phyloP scores from a whole-genome alignment of 2,797 vertebrate species.

The Sparidentex hasta region DNA sequence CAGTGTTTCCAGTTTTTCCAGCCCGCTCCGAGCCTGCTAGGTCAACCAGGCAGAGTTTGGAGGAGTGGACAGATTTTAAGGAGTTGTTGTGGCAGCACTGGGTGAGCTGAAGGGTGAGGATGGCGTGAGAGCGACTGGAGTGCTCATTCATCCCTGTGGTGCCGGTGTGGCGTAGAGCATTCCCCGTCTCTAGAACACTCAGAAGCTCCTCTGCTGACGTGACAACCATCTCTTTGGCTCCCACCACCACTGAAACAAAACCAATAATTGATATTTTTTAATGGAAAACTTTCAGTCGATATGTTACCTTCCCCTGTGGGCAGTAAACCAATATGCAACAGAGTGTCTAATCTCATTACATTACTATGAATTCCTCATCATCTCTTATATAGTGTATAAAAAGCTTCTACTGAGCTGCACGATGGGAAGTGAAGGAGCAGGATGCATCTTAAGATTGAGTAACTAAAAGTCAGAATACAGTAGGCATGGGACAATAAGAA shows the following conservation, averaged over 20 bases:
- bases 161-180: slow-evolving; percentile 87
- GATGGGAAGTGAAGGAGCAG: too few species aligned
- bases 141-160: slow-evolving; percentile 91
- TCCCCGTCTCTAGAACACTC: slow-evolving; percentile 87
- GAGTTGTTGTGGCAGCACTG: slow-evolving; percentile 72
- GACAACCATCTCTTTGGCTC: slow-evolving; percentile 89
- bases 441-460: too few species aligned
- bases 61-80: slow-evolving; percentile 65
- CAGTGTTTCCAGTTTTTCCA: slow-evolving; percentile 90
- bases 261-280: slow-evolving; percentile 1
- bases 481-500: not conserved
- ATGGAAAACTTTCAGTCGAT: too few species aligned
- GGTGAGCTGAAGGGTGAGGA: slow-evolving; percentile 90
- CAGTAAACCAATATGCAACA: too few species aligned
- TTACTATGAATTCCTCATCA: too few species aligned
- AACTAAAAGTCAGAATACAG: too few species aligned
- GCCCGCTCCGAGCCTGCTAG: slow-evolving; percentile 93
- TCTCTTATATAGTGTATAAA: too few species aligned
- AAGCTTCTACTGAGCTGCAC: too few species aligned
- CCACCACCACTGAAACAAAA: slow-evolving; percentile 88
- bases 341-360: too few species aligned
- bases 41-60: slow-evolving; percentile 94
- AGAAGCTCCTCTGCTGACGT: slow-evolving; percentile 90
- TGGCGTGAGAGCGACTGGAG: slow-evolving; percentile 92
- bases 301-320: too few species aligned